Percentiles rank a stretch among this genome's conserved stretches.
Evolutionary conservation across 1,140 invertebrate genomes (phyloP).

Genomic region (Sminthurinus signatus): DNA sequence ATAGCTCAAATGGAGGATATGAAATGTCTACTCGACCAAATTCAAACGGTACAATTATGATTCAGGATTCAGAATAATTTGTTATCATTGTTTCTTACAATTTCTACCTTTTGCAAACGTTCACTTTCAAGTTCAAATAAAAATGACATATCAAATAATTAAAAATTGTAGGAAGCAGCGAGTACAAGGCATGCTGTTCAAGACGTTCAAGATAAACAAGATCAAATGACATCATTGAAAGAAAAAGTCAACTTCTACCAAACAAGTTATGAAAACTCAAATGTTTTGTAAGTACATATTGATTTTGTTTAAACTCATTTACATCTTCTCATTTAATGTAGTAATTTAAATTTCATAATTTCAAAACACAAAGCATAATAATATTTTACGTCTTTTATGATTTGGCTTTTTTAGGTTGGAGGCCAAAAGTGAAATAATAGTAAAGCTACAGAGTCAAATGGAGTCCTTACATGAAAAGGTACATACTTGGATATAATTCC

Average conservation of each 20-base stretch:
- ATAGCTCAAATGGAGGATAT: conserved; percentile 26
- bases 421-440: conserved; percentile 12
- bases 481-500: too few species aligned
- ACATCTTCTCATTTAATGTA: too few species aligned
- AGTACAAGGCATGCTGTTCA: conserved; percentile 16
- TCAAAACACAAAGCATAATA: too few species aligned
- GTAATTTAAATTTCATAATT: too few species aligned
- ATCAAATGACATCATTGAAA: conserved; percentile 22
- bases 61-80: too few species aligned
- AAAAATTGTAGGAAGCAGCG: conserved; percentile 16
- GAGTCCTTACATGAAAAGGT: conserved; percentile 7
- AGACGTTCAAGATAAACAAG: conserved; percentile 29
- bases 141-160: too few species aligned
- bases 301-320: too few species aligned
- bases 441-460: conserved; percentile 10
- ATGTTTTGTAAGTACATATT: too few species aligned
- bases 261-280: conserved; percentile 20
- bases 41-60: conserved; percentile 30
- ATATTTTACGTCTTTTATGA: too few species aligned
- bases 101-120: neutral
- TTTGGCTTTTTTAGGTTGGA: too few species aligned
- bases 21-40: conserved; percentile 16
- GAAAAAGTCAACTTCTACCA: conserved; percentile 28
- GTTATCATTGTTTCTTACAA: neutral
- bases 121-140: neutral